Evolutionary conservation across 1,140 invertebrate genomes (phyloP), one percentile per base, ranked within the genome.

Genomic region (Orussus abietinus): DNA sequence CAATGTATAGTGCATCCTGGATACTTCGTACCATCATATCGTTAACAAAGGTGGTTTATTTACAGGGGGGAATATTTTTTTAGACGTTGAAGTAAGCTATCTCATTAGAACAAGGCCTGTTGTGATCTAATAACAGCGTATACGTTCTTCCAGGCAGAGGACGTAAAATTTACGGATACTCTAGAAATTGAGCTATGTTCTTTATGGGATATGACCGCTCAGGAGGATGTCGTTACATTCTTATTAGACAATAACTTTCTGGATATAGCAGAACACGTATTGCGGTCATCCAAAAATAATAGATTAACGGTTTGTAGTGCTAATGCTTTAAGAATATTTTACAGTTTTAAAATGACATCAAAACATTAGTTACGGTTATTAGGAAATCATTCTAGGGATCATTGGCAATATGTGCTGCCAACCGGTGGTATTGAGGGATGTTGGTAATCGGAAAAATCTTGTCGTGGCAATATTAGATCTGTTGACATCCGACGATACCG

Each of bases 191-290:
- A 87, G 44, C 65, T 88, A 4, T 86, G 84, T 53, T 79, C 77
- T 13, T 55, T 90, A 1, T 90, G 86, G 86, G 85, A 90, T 49
- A 86, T 88, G 82, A 84, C 84, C 6, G 64, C 79, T 0, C 80
- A 88, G 44, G 75, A 77, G 53, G 85, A 86, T 55, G 78, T 88
- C 3, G 80, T 82, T 2, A 45, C 76, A n/a, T 81, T 82, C 56
- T 66, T 88, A 3, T 59, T 83, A 35, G 71, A 82, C 50, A 75
- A 85, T 45, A 74, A 84, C 36, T 78, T 80, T 47, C 66, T 84
- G 6, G 75, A 80, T 31, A 60, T 88, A 12, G 69, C 72, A 28
- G 57, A 69, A 32, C 57, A 69, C 12, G 55, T 74, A 51, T 47
- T 75, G 45, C 59, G 75, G 59, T 55, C 64, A 45, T 60, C 71